Evolutionary conservation across 2,888 invertebrate genomes (phyloP).

Genomic region (Parnassius smintheus): DNA sequence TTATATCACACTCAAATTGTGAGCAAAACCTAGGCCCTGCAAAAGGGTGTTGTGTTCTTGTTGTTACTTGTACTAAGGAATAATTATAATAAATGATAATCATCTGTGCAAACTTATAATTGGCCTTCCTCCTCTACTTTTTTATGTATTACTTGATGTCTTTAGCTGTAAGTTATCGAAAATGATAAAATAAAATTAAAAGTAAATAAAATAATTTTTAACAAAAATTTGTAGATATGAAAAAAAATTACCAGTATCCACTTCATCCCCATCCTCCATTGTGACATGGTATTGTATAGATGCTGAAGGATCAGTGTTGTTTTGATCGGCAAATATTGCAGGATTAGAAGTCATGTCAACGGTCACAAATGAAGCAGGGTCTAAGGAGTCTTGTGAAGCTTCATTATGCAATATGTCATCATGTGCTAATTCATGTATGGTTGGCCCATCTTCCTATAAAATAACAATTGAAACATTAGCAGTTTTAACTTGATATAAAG

Average conservation of each 20-base stretch:
- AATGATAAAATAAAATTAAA: too few relatives aligned
- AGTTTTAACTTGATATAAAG: too few relatives aligned
- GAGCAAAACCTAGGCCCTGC: too few relatives aligned
- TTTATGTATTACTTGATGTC: too few relatives aligned
- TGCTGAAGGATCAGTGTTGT: slow-evolving; percentile 41
- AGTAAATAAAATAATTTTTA: too few relatives aligned
- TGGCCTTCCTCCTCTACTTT: too few relatives aligned
- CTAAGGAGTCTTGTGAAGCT: slow-evolving; percentile 53
- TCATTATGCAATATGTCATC: slow-evolving; percentile 67
- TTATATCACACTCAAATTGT: too few relatives aligned
- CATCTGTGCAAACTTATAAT: too few relatives aligned
- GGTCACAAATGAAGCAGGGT: slow-evolving; percentile 52
- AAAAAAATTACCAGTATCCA: slow-evolving; percentile 51
- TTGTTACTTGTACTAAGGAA: too few relatives aligned
- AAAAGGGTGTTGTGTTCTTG: too few relatives aligned
- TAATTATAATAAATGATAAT: too few relatives aligned
- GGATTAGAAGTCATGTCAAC: slow-evolving; percentile 44
- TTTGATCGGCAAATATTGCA: slow-evolving; percentile 23
- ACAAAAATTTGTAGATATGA: not conserved
- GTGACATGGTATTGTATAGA: slow-evolving; percentile 67
- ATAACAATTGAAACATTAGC: not conserved
- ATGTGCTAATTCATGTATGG: slow-evolving; percentile 74
- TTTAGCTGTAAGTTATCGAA: too few relatives aligned
- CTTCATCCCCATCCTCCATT: slow-evolving; percentile 71
- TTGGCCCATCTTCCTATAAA: slow-evolving; percentile 74